Conservation (phyloP, 2,888 invertebrate genomes). For the Scaptomyza parva region DNA sequence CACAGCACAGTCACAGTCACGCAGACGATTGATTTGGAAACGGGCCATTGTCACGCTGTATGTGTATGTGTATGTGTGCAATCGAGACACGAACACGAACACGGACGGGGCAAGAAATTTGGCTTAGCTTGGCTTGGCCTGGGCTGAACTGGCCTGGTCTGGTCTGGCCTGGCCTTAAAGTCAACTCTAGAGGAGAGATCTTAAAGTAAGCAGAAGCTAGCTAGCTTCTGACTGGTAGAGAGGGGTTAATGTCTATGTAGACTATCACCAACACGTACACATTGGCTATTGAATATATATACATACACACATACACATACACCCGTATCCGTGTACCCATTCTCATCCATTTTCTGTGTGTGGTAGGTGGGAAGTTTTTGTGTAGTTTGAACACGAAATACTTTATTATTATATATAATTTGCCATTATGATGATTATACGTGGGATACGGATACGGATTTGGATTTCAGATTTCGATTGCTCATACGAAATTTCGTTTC, state of each 20-base stretch:
- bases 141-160: too few relatives aligned
- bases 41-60: slow-evolving; percentile 73
- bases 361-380: slow-evolving; percentile 46
- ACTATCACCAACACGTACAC: slow-evolving; percentile 68
- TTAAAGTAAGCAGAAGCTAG: slow-evolving; percentile 22
- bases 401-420: slow-evolving; percentile 82
- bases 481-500: slow-evolving; percentile 12
- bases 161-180: slow-evolving; percentile 57
- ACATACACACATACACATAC: slow-evolving; percentile 11
- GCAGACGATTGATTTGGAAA: slow-evolving; percentile 76
- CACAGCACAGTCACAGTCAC: slow-evolving; percentile 61
- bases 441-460: slow-evolving; percentile 50
- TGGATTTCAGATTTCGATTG: slow-evolving; percentile 25
- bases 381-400: slow-evolving; percentile 79
- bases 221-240: background rate
- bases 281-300: slow-evolving; percentile 50
- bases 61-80: slow-evolving; percentile 42
- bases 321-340: too few relatives aligned
- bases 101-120: slow-evolving; percentile 9
- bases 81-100: slow-evolving; percentile 35
- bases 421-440: slow-evolving; percentile 81
- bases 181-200: slow-evolving; percentile 19
- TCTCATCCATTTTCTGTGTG: slow-evolving; percentile 19
- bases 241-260: slow-evolving; percentile 36
- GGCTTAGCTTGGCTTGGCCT: slow-evolving; percentile 30